phyloP scores from a whole-genome alignment of 2,888 invertebrate species.

The Amorpha juglandis region DNA sequence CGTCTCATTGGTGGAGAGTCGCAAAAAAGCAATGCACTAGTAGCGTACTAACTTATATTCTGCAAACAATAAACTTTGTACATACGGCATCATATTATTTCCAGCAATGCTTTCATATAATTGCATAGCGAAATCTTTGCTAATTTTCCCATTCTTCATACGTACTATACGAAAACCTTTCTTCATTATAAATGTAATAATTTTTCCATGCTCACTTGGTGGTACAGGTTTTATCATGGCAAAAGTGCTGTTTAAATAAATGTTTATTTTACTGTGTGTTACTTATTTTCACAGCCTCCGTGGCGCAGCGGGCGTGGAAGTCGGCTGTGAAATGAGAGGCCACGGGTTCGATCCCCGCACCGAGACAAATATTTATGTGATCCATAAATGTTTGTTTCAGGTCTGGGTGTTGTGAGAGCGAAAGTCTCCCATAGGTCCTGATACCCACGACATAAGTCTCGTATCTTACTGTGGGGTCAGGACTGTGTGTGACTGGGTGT shows the following conservation, averaged over 20 bases:
- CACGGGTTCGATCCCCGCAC: no score
- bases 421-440: no score
- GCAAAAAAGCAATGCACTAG: no score
- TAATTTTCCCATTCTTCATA: constrained; percentile 89
- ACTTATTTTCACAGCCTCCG: background rate
- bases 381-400: no score
- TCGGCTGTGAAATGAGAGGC: no score
- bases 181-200: constrained; percentile 88
- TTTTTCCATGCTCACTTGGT: constrained; percentile 88
- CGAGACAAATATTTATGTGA: no score
- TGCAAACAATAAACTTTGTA: constrained; percentile 32
- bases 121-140: constrained; percentile 86
- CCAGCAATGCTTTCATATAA: constrained; percentile 85
- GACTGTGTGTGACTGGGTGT: no score
- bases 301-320: no score
- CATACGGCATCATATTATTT: constrained; percentile 86
- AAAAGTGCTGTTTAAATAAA: constrained; percentile 85
- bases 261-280: background rate
- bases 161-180: constrained; percentile 87
- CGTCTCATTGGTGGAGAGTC: no score
- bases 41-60: background rate
- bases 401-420: no score
- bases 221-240: constrained; percentile 91
- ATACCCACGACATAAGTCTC: no score
- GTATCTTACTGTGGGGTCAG: no score